phyloP scores from a whole-genome alignment of 2,888 invertebrate genomes.

The Blastobasis adustella region DNA sequence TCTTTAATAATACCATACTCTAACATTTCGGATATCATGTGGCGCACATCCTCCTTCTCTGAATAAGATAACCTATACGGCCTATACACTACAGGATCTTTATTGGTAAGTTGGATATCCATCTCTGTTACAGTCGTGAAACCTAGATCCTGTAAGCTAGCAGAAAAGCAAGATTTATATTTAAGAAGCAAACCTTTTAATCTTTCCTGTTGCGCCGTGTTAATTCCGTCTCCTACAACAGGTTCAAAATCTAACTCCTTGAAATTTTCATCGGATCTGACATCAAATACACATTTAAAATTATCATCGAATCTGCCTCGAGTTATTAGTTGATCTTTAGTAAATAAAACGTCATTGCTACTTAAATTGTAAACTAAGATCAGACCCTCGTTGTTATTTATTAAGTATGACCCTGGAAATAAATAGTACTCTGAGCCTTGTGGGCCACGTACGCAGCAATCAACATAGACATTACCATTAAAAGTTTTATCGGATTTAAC shows the following conservation, averaged over 20 bases:
- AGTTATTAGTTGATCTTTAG: not conserved
- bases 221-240: not conserved
- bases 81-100: not conserved
- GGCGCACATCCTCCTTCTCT: not conserved
- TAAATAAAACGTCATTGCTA: not conserved
- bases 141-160: slow-evolving; percentile 11
- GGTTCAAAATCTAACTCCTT: not conserved
- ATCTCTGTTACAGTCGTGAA: slow-evolving; percentile 13
- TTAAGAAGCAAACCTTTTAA: slow-evolving; percentile 2
- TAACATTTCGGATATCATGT: not conserved
- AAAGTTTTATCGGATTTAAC: not conserved
- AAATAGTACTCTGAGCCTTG: not conserved
- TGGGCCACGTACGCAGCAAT: slow-evolving; percentile 3
- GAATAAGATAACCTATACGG: not conserved
- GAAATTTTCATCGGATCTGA: not conserved
- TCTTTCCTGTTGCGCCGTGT: not conserved
- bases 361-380: slow-evolving; percentile 1
- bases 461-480: slow-evolving; percentile 1
- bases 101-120: slow-evolving; percentile 15
- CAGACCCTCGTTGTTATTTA: not conserved
- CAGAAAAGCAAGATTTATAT: slow-evolving; percentile 12
- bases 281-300: not conserved
- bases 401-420: slow-evolving; percentile 1
- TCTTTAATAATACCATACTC: not conserved
- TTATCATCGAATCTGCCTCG: not conserved